Conservation (phyloP, 2,113 vertebrate species). For the Cichladusa arquata region DNA sequence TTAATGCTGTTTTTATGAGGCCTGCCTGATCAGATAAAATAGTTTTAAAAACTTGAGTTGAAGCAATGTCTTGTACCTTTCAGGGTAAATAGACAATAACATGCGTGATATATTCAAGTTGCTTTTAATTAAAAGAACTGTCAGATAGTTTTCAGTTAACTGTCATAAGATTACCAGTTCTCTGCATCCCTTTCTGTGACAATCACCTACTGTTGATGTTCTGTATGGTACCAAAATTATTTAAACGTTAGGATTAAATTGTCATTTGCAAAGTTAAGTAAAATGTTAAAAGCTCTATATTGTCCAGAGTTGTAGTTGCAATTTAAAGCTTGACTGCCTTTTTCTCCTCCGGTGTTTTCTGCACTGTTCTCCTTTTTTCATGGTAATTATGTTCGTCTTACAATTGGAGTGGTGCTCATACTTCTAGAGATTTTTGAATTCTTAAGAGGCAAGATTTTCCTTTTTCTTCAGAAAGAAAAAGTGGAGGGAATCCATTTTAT, state of each 20-base stretch:
- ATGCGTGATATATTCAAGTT: neutral
- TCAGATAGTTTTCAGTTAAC: neutral
- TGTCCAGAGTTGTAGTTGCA: neutral
- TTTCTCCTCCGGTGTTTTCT: neutral
- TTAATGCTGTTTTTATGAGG: conserved; percentile 2
- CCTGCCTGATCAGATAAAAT: neutral
- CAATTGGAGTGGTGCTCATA: rapidly evolving
- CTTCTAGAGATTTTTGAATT: neutral
- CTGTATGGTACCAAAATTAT: neutral
- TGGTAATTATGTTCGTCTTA: neutral
- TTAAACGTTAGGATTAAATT: neutral
- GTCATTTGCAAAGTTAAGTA: neutral
- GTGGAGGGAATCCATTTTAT: neutral
- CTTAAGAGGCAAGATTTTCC: neutral
- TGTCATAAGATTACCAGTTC: neutral
- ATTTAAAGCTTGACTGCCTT: neutral
- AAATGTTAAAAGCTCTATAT: neutral
- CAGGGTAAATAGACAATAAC: neutral
- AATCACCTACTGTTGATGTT: neutral
- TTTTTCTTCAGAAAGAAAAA: neutral
- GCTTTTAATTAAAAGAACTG: neutral
- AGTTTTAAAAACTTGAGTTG: neutral
- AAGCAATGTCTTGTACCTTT: neutral
- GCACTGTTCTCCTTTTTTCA: neutral
- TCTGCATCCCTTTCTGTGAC: neutral